A percentile compares a stretch with the other conserved stretches of the same genome.
These are phyloP conservation scores for Netelia fuscicornis DNA, from an alignment of 2,888 invertebrate species.

Conservation along the genomic window DNA sequence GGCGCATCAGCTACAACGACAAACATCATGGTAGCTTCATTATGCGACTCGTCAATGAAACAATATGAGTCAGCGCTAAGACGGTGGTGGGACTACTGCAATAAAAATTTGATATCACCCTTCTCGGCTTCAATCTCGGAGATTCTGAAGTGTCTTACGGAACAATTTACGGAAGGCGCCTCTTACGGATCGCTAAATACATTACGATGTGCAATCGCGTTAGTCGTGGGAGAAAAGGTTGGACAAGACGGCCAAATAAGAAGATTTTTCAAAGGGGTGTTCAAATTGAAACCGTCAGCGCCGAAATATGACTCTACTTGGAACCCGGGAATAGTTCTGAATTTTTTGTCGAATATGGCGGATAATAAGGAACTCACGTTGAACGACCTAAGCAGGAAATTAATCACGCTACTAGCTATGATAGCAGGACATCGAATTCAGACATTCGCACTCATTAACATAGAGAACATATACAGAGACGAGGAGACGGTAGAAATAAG, in stretches of 20 bases:
- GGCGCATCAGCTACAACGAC: too few species aligned
- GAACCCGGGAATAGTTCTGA: constrained; percentile 70
- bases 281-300: constrained; percentile 65
- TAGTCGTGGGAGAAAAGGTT: constrained; percentile 13
- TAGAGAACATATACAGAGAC: constrained; percentile 33
- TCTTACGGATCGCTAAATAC: constrained; percentile 71
- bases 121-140: constrained; percentile 36
- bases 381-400: constrained; percentile 68
- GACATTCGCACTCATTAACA: constrained; percentile 38
- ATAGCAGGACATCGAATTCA: constrained; percentile 58
- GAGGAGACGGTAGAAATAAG: constrained; percentile 28
- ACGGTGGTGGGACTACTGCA: constrained; percentile 44
- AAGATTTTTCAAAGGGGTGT: constrained; percentile 71
- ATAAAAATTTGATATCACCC: constrained; percentile 27
- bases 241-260: constrained; percentile 42
- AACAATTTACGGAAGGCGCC: constrained; percentile 1
- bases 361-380: constrained; percentile 40
- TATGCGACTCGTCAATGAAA: constrained; percentile 26
- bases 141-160: constrained; percentile 6
- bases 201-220: constrained; percentile 68
- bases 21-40: constrained; percentile 24
- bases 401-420: constrained; percentile 67
- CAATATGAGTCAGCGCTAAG: constrained; percentile 45
- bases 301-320: constrained; percentile 72
- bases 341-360: constrained; percentile 35